Percentiles rank a stretch among this genome's conserved stretches.
Conservation (phyloP, 1,140 invertebrate genomes). For the Scaptomyza pallida region DNA sequence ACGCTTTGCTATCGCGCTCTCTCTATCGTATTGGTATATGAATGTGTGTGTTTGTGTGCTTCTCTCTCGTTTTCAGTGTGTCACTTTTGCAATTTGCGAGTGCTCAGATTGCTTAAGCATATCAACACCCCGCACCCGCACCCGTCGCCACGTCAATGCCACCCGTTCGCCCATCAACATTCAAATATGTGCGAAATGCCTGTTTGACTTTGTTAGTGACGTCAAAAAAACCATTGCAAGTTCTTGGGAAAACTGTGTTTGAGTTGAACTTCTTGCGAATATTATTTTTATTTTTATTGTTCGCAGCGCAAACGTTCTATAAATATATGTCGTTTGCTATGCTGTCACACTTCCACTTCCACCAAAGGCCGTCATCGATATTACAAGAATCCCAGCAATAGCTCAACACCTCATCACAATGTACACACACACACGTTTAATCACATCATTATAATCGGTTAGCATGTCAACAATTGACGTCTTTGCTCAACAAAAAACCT, state of each 20-base stretch:
- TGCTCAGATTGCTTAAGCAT: constrained; percentile 27
- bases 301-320: background rate
- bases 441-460: constrained; percentile 18
- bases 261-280: background rate
- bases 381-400: constrained; percentile 19
- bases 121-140: background rate
- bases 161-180: constrained; percentile 13
- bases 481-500: background rate
- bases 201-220: constrained; percentile 36
- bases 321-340: constrained; percentile 25
- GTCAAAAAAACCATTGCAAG: constrained; percentile 57
- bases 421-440: background rate
- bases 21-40: constrained; percentile 4
- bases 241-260: constrained; percentile 9
- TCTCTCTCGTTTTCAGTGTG: background rate
- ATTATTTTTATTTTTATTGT: background rate
- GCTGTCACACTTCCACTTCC: constrained; percentile 17
- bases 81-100: constrained; percentile 1
- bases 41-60: background rate
- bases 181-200: constrained; percentile 43
- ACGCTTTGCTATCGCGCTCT: constrained; percentile 20
- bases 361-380: constrained; percentile 7
- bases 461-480: constrained; percentile 38
- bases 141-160: no score
- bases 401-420: background rate